Evolutionary conservation across 1,140 invertebrate genomes (phyloP).

Genomic region (Alviniconcha marisindica): DNA sequence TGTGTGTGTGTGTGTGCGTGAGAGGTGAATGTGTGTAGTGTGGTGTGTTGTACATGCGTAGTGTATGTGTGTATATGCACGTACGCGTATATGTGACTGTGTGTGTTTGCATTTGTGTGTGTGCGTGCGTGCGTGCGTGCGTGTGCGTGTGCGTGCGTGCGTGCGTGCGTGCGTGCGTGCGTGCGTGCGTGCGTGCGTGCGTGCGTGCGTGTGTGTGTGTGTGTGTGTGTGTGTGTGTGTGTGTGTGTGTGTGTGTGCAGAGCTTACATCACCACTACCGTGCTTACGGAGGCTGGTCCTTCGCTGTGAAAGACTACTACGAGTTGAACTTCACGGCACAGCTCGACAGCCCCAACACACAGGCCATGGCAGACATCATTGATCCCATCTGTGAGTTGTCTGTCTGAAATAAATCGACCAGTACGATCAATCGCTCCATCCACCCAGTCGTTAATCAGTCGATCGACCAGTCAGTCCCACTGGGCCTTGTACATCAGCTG

Average conservation of each 20-base stretch:
- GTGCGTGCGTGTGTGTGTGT: background rate
- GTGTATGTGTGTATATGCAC: no score
- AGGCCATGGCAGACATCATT: conserved; percentile 63
- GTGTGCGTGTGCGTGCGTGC: background rate
- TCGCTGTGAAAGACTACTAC: conserved; percentile 66
- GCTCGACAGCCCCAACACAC: conserved; percentile 59
- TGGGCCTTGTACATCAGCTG: no score
- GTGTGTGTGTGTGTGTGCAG: conserved; percentile 47
- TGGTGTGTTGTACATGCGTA: no score
- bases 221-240: background rate
- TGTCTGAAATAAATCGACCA: no score
- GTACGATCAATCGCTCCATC: no score
- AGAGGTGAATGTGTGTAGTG: no score
- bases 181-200: no score
- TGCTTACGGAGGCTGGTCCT: conserved; percentile 69
- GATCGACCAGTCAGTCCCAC: no score
- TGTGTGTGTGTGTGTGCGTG: no score
- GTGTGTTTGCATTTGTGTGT: background rate
- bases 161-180: no score
- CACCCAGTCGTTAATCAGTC: no score
- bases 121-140: background rate
- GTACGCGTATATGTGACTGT: background rate
- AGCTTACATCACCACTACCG: conserved; percentile 71
- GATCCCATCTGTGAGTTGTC: conserved; percentile 68
- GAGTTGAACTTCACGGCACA: conserved; percentile 56